phyloP scores from a whole-genome alignment of 2,113 vertebrate genomes.

The Sula dactylatra region DNA sequence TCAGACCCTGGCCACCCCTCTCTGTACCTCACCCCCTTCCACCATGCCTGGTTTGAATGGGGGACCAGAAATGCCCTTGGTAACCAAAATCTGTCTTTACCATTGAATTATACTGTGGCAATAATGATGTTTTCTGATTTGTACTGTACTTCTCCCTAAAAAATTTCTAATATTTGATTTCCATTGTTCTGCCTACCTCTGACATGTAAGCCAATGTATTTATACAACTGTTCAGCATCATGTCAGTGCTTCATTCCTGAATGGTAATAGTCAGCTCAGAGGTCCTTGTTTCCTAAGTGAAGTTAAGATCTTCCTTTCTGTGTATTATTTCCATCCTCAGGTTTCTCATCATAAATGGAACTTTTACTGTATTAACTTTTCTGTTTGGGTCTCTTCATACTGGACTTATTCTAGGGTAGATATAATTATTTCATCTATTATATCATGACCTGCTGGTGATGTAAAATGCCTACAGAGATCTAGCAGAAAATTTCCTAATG shows the following conservation, averaged over 20 bases:
- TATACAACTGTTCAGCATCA: background rate
- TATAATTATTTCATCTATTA: background rate
- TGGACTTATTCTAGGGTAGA: background rate
- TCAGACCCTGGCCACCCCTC: background rate
- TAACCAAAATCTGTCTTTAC: background rate
- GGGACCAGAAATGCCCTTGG: accelerated
- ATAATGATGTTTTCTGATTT: background rate
- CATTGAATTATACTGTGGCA: background rate
- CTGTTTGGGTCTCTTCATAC: background rate
- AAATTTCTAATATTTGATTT: background rate
- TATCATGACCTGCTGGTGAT: background rate
- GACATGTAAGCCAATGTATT: background rate
- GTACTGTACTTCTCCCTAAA: background rate
- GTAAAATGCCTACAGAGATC: background rate
- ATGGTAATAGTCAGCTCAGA: background rate
- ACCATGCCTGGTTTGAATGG: background rate
- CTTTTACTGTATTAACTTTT: background rate
- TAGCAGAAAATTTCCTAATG: background rate
- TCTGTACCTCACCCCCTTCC: background rate
- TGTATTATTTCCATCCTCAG: background rate
- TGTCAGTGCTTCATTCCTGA: background rate
- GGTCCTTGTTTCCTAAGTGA: background rate
- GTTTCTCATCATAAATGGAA: background rate
- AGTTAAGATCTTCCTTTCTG: background rate
- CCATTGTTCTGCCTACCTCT: background rate